Evolutionary conservation across 2,797 vertebrate genomes (phyloP), one percentile per base, ranked within the genome.

Genomic region (Falco peregrinus): DNA sequence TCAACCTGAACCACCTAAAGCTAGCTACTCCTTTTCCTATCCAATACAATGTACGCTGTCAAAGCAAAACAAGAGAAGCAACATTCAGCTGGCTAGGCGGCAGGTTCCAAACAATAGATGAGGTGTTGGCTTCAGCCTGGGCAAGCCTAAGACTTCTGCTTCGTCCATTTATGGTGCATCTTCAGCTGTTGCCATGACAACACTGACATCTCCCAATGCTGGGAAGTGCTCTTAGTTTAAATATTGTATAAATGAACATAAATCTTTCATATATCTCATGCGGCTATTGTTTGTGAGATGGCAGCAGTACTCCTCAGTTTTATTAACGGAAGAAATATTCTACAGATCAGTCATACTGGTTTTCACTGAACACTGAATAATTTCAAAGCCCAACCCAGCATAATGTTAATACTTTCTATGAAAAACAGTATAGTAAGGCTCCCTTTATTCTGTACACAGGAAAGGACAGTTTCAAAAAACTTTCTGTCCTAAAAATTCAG

Each of bases 231-330:
- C 76, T 79, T 47, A 59, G 79, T 93, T 93, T 96, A 94, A 96
- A 97, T 95, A 96, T 94, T 96, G 94, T 71, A 96, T 95, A 96
- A 96, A 93, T 73, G 95, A 95, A 75, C 85, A 93, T 96, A 91
- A 95, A 96, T 96, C 89, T 95, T 95, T 95, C 43, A 82, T 60
- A 14, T 7, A 73, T 19, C 67, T 82, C 77, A 71, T 43, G 59
- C 43, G 76, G 82, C 19, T 73, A 65, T 53, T 95, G 91, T 91
- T 96, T 91, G 76, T 69, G 87, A 47, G 91, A 83, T 6, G 18
- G 43, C 31, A 31, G 22, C 17, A 63, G 10, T 17, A 41, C 59
- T 39, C 22, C 69, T 82, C 47, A 10, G 57, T 81, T 91, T 86
- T 73, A 59, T 81, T 50, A 54, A 41, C 56, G 57, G 16, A 89